Evolutionary conservation across 2,888 invertebrate genomes (phyloP).

Genomic region (Endotricha flammealis): DNA sequence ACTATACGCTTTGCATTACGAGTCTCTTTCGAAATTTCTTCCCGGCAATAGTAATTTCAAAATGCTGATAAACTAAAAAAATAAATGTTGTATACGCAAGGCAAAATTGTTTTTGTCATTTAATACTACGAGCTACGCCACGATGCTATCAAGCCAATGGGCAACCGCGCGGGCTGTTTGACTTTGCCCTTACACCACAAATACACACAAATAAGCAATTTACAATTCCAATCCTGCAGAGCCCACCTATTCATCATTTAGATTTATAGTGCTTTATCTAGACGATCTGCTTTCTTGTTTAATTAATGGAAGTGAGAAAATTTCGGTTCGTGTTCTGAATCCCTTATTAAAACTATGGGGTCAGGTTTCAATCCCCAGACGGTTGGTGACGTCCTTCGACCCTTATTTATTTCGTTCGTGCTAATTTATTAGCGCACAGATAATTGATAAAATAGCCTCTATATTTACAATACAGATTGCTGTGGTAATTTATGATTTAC

Average conservation of each 20-base stretch:
- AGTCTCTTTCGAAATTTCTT: no score
- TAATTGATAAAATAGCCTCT: constrained; percentile 1
- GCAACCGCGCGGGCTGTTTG: constrained; percentile 26
- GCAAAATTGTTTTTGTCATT: no score
- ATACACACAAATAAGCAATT: constrained; percentile 63
- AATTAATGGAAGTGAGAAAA: constrained; percentile 70
- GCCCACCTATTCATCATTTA: constrained; percentile 73
- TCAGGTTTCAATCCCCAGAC: constrained; percentile 10
- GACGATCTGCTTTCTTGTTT: constrained; percentile 71
- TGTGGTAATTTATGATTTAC: no score
- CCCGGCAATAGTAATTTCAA: no score
- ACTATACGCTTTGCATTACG: no score
- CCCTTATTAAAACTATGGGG: constrained; percentile 15
- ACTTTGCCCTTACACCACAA: constrained; percentile 24
- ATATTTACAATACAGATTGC: no score
- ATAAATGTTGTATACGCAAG: no score
- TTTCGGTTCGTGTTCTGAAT: constrained; percentile 33
- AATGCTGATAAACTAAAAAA: no score
- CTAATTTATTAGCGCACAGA: background rate
- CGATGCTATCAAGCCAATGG: no score
- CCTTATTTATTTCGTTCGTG: constrained; percentile 7
- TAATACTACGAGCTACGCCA: no score
- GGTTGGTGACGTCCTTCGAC: constrained; percentile 10
- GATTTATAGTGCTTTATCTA: constrained; percentile 74
- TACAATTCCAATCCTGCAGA: constrained; percentile 63